phyloP scores from a whole-genome alignment of 2,797 vertebrate species.

The Leptoclinus maculatus region DNA sequence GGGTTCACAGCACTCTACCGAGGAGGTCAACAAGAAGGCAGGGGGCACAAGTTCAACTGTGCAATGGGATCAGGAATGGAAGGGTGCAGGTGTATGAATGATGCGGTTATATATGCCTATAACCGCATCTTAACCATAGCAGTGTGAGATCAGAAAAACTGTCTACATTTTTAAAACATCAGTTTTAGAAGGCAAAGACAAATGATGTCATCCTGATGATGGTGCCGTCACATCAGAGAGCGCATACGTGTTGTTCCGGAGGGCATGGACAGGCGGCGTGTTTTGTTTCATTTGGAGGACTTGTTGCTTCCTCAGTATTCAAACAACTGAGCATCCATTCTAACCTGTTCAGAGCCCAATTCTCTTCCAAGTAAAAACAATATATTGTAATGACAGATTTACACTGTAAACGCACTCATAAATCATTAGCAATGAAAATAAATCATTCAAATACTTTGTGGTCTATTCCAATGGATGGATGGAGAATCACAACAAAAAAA shows the following conservation, averaged over 20 bases:
- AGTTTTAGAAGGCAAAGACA: background rate
- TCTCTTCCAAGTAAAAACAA: background rate
- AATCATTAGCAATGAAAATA: background rate
- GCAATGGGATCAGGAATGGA: constrained; percentile 41
- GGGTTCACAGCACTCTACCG: constrained; percentile 71
- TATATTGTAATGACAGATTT: background rate
- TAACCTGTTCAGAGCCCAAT: background rate
- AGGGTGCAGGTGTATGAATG: constrained; percentile 28
- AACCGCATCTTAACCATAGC: background rate
- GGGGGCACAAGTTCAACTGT: constrained; percentile 88
- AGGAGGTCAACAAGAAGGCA: constrained; percentile 88
- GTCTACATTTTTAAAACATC: background rate
- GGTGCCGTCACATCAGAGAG: background rate
- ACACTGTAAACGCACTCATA: background rate
- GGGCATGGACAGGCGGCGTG: background rate
- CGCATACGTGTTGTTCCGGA: background rate
- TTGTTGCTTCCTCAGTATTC: background rate
- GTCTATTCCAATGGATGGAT: background rate
- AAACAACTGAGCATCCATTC: background rate
- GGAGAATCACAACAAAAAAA: background rate
- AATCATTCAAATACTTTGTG: background rate
- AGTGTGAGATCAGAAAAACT: background rate
- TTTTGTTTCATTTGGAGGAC: background rate
- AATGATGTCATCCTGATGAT: background rate
- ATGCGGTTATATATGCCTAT: too few relatives aligned